Evolutionary conservation across 2,113 vertebrate species (phyloP), one percentile per base, ranked within the genome.

Genomic region (Connochaetes taurinus): DNA sequence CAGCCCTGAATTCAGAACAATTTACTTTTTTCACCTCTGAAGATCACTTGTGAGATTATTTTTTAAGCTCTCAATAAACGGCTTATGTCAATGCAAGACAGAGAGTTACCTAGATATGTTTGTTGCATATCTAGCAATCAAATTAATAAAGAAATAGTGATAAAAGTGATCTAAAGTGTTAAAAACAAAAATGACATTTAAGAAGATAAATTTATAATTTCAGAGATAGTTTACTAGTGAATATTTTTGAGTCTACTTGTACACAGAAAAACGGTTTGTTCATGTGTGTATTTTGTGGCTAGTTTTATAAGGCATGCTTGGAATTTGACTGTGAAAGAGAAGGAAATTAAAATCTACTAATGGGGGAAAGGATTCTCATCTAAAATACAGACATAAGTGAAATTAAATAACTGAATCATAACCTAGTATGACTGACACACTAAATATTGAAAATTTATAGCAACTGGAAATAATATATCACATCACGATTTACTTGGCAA

Each of bases 401-500:
- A 98, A 96, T 83, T 94, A 96, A 96, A 95, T 95, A 95, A 94
- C 85, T 80, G 88, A 94, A 89, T 92, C 96, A 53, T 87, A 47
- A 91, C 82, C 90, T 89, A 55, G 58, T 88, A 88, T 97, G 90
- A 91, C 87, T 83, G 55, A 64, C 92, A 92, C 40, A 86, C 31
- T 97, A 94, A 98, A 91, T 91, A 96, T 31, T 92, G 88, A 96
- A 92, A 98, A 95, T 95, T 60, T 94, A 95, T 50, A 89, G 87
- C 67, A 96, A 98, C 58, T 95, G 85, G 88, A 97, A 97, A 96
- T 93, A 96, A 96, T 92, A 84, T 88, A 97, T 94, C 88, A 95
- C 50, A 27, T 82, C 84, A 87, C 85, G 64, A 97, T 97, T 96
- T 96, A 97, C 90, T 90, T 97, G 90, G 87, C 29, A 16, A 96